Percentiles rank a stretch among this genome's conserved stretches.
Evolutionary conservation across 2,888 invertebrate species (phyloP).

Genomic region (Sphaerolaimus hirsutus): DNA sequence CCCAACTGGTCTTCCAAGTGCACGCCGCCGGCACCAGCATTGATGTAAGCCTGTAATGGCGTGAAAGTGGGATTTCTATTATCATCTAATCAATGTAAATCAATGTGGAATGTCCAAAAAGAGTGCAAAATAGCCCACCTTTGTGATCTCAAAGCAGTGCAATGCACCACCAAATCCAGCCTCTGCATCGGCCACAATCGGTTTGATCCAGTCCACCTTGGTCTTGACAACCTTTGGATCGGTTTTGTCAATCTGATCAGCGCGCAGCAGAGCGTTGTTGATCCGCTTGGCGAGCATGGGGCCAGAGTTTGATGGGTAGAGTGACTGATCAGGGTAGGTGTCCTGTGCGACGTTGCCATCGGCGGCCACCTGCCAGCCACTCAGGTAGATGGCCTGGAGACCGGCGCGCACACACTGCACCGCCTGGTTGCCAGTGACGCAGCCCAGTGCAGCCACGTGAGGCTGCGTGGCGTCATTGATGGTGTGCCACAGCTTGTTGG

Average conservation of each 20-base stretch:
- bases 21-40: slow-evolving; percentile 24
- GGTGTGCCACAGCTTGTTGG: slow-evolving; percentile 25
- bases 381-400: slow-evolving; percentile 26
- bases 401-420: slow-evolving; percentile 27
- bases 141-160: slow-evolving; percentile 27
- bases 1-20: slow-evolving; percentile 28
- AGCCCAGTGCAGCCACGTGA: slow-evolving; percentile 25
- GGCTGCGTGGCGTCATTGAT: slow-evolving; percentile 17
- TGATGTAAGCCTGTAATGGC: too few species aligned
- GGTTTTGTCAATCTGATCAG: slow-evolving; percentile 17
- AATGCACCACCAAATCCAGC: slow-evolving; percentile 27
- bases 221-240: background rate
- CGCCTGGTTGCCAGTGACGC: slow-evolving; percentile 27
- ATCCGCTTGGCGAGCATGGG: slow-evolving; percentile 23
- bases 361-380: slow-evolving; percentile 28
- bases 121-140: slow-evolving; percentile 14
- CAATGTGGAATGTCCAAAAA: too few species aligned
- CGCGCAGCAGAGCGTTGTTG: slow-evolving; percentile 23
- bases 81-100: too few species aligned
- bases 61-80: too few species aligned
- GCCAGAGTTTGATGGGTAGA: slow-evolving; percentile 27
- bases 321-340: slow-evolving; percentile 26
- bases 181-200: slow-evolving; percentile 27
- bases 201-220: slow-evolving; percentile 9
- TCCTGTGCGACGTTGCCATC: slow-evolving; percentile 26